A percentile compares a stretch with the other conserved stretches of the same genome.
Conservation (phyloP, 2,113 vertebrate species). For the Gadus macrocephalus region DNA sequence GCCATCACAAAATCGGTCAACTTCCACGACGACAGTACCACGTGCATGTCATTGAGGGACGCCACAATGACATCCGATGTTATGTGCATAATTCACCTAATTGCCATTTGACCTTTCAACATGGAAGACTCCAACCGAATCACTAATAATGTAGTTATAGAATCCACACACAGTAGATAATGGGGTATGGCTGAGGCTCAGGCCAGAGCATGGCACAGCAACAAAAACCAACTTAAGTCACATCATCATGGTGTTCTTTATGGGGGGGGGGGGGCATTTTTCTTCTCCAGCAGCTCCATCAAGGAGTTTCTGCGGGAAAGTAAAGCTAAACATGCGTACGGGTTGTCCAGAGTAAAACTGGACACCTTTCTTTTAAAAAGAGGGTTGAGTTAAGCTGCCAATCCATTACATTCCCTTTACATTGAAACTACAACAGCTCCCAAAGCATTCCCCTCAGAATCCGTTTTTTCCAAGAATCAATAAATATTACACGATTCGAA, state of each 20-base stretch:
- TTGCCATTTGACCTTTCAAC: too few species aligned
- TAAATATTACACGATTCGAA: slow-evolving; percentile 45
- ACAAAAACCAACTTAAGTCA: neutral
- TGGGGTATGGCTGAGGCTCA: neutral
- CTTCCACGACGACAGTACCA: too few species aligned
- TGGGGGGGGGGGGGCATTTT: neutral
- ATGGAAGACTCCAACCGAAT: too few species aligned
- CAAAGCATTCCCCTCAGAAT: slow-evolving; percentile 41
- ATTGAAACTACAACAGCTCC: slow-evolving; percentile 17
- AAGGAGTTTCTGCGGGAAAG: neutral
- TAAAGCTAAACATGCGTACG: too few species aligned
- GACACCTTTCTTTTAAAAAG: slow-evolving; percentile 5
- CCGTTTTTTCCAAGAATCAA: slow-evolving; percentile 48
- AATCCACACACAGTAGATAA: too few species aligned
- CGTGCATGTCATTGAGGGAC: too few species aligned
- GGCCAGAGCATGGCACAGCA: neutral
- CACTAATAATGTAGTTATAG: too few species aligned
- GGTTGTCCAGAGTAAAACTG: neutral
- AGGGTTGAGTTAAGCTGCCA: slow-evolving; percentile 21
- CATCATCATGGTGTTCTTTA: neutral
- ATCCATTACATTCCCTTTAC: slow-evolving; percentile 55
- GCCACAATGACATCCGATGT: too few species aligned
- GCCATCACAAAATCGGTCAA: too few species aligned
- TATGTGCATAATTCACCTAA: too few species aligned
- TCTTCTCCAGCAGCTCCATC: neutral